Evolutionary conservation across 2,797 vertebrate species (phyloP), one percentile per base, ranked within the genome.

Genomic region (Tapirus indicus): DNA sequence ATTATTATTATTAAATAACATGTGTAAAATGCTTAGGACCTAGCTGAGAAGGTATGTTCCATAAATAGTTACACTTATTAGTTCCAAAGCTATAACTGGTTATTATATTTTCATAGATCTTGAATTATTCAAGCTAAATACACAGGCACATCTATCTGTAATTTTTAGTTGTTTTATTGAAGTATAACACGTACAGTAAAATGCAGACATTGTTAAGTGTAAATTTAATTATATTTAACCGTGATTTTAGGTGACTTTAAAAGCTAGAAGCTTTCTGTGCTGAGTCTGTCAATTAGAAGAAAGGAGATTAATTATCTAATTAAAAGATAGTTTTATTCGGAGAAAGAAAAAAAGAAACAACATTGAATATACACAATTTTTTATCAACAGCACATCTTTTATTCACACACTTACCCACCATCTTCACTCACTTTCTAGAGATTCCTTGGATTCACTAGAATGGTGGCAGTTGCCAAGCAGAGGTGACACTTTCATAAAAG

Each of bases 311-410:
- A 29, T 75, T 91, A 38, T 41, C 54, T 96, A 92, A 97, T 88
- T 92, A 91, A 92, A 96, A 88, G 35, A 82, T 16, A 66, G 12
- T 68, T 97, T 89, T 92, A 80, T 91, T 91, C 47, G 82, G 41
- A 93, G 75, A 90, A 47, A 83, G 52, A 90, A 88, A 79, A 84
- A 86, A 91, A 35, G n/a, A 84, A 90, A 88, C 38, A 86, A 49
- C 27, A 71, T 75, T 49, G 29, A 71, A 91, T 32, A 47, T 21
- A 56, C 4, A 69, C 29, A n/a, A 52, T 66, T 66, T 32, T 80
- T 75, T 83, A 82, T 23, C 58, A 94, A 78, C 49, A 88, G 21
- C 7, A 23, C 35, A 47, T 10, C n/a, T 72, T 82, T 80, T 69
- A 52, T 80, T 90, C 56, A 62, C 56, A 7, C 32, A 68, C 71